Evolutionary conservation across 1,140 invertebrate species (phyloP).

Genomic region (Eubasilissa regina): DNA sequence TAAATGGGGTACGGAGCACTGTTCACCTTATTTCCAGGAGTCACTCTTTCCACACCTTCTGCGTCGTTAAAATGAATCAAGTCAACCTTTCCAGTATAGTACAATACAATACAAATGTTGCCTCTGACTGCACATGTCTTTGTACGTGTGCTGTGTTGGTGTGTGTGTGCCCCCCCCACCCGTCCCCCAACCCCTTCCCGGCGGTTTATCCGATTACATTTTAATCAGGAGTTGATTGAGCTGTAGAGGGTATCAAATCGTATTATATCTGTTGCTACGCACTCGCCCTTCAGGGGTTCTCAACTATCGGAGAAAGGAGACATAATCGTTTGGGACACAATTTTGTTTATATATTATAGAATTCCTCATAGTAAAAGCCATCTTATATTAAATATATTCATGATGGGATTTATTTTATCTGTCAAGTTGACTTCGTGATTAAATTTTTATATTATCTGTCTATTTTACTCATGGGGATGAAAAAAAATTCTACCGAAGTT

Average conservation of each 20-base stretch:
- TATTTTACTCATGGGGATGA: too few relatives aligned
- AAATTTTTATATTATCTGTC: too few relatives aligned
- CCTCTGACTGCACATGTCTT: neutral
- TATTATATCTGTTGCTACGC: slow-evolving; percentile 55
- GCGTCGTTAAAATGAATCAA: neutral
- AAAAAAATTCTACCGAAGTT: too few relatives aligned
- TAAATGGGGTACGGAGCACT: too few relatives aligned
- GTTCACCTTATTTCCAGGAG: too few relatives aligned
- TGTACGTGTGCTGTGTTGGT: neutral
- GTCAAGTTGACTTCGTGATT: too few relatives aligned
- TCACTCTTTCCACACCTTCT: too few relatives aligned
- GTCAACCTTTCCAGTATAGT: neutral
- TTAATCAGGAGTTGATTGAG: slow-evolving; percentile 61
- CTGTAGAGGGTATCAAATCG: slow-evolving; percentile 53
- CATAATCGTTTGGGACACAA: neutral
- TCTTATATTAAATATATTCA: too few relatives aligned
- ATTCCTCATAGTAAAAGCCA: too few relatives aligned
- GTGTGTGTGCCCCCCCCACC: neutral
- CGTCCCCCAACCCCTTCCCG: slow-evolving; percentile 5
- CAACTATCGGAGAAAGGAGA: slow-evolving; percentile 20
- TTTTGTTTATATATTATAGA: neutral
- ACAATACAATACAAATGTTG: too few relatives aligned
- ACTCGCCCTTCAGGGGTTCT: slow-evolving; percentile 3
- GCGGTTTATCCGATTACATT: slow-evolving; percentile 61
- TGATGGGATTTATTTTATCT: too few relatives aligned